Conservation (phyloP, 1,140 invertebrate species). For the Penaeus chinensis region DNA sequence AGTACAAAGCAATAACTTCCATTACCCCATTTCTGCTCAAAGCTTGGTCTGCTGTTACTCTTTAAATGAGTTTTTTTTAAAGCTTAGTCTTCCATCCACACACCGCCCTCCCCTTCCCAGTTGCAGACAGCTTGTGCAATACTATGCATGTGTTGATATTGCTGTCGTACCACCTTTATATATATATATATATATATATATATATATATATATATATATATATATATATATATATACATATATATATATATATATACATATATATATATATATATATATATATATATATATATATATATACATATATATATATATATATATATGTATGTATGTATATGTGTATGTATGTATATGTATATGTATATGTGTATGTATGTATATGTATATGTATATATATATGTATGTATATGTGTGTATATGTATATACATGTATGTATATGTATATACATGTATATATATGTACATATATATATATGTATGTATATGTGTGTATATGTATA, state of each 20-base stretch:
- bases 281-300: conserved; percentile 32
- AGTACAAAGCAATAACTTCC: too few species aligned
- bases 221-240: conserved; percentile 25
- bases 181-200: not conserved
- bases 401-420: not conserved
- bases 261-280: conserved; percentile 15
- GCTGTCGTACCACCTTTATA: not conserved
- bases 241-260: conserved; percentile 24
- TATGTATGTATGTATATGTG: not conserved
- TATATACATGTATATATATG: too few species aligned
- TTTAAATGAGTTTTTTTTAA: too few species aligned
- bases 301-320: conserved; percentile 10
- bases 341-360: conserved; percentile 42
- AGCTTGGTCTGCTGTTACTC: too few species aligned
- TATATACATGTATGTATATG: too few species aligned
- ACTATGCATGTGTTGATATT: too few species aligned
- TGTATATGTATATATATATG: conserved; percentile 19
- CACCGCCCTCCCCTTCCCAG: too few species aligned
- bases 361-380: conserved; percentile 36
- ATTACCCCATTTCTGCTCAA: too few species aligned
- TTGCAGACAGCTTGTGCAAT: too few species aligned
- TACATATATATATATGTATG: too few species aligned
- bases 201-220: not conserved
- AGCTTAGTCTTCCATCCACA: too few species aligned
- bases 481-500: too few species aligned